phyloP scores from a whole-genome alignment of 2,888 invertebrate species.

The Malthinus flaveolus region DNA sequence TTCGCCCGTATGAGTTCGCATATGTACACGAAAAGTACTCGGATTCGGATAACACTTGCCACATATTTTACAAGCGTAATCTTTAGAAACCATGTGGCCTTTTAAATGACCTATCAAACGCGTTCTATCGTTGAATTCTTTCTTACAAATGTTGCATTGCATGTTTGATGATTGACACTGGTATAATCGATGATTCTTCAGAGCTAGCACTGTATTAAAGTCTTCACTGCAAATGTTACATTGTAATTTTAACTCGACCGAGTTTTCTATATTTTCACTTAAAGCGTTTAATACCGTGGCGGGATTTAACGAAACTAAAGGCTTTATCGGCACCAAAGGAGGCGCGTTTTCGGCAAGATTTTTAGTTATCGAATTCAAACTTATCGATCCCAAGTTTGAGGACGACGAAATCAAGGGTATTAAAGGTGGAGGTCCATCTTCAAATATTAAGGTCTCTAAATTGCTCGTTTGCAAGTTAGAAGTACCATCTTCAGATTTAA shows the following conservation, averaged over 20 bases:
- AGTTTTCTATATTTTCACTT: constrained; percentile 35
- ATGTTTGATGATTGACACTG: constrained; percentile 40
- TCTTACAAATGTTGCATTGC: constrained; percentile 49
- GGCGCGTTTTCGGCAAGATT: constrained; percentile 42
- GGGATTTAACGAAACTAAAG: constrained; percentile 33
- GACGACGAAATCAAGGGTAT: constrained; percentile 41
- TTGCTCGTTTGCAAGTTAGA: constrained; percentile 3
- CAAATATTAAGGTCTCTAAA: constrained; percentile 21
- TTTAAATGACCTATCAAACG: constrained; percentile 49
- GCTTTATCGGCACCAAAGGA: constrained; percentile 49
- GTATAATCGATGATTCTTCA: constrained; percentile 43
- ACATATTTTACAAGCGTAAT: constrained; percentile 51
- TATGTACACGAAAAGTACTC: constrained; percentile 59
- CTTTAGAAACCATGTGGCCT: constrained; percentile 50
- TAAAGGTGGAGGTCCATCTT: constrained; percentile 47
- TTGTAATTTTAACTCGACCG: constrained; percentile 37
- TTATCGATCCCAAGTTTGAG: constrained; percentile 27
- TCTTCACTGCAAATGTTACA: constrained; percentile 44
- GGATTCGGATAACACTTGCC: constrained; percentile 52
- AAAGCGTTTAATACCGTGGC: constrained; percentile 31
- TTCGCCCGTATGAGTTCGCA: constrained; percentile 62
- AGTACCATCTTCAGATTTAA: background rate
- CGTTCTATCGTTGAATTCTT: constrained; percentile 47
- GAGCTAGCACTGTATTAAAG: constrained; percentile 39
- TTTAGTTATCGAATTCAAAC: constrained; percentile 13